A percentile compares a stretch with the other conserved stretches of the same genome.
phyloP scores from a whole-genome alignment of 1,140 invertebrate genomes.

The Drosophila navojoa region DNA sequence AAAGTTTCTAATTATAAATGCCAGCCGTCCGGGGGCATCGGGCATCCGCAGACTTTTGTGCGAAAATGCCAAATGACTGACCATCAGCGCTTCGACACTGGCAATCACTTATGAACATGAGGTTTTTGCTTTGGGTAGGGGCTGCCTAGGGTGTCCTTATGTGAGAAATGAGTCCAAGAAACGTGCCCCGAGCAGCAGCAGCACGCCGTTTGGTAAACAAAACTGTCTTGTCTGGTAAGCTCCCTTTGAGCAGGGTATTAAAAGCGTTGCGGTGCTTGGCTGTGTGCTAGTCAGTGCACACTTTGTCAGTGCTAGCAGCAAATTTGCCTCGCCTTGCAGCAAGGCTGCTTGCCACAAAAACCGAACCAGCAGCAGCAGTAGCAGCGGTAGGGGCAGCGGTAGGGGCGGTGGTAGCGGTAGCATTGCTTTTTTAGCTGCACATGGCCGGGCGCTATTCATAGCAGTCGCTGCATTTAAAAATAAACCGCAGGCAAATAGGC shows the following conservation, averaged over 20 bases:
- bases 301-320: slow-evolving; percentile 70
- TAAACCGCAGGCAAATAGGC: slow-evolving; percentile 76
- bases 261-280: slow-evolving; percentile 39
- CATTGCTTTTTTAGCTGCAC: slow-evolving; percentile 45
- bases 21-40: not conserved
- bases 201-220: slow-evolving; percentile 13
- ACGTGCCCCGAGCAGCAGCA: slow-evolving; percentile 20
- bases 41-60: not conserved
- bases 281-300: slow-evolving; percentile 39
- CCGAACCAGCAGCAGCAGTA: slow-evolving; percentile 42
- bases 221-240: slow-evolving; percentile 52
- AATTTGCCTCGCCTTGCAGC: slow-evolving; percentile 38
- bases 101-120: slow-evolving; percentile 11
- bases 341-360: slow-evolving; percentile 45
- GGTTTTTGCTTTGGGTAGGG: not conserved
- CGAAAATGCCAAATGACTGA: slow-evolving; percentile 14
- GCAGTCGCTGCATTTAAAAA: slow-evolving; percentile 72
- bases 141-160: not conserved
- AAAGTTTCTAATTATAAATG: slow-evolving; percentile 39
- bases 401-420: slow-evolving; percentile 21
- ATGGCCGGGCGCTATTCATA: slow-evolving; percentile 68
- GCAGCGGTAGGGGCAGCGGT: slow-evolving; percentile 28
- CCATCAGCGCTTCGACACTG: slow-evolving; percentile 25
- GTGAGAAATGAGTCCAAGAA: slow-evolving; percentile 22
- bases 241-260: slow-evolving; percentile 61